Evolutionary conservation across 2,888 invertebrate genomes (phyloP).

Genomic region (Nineta flava): DNA sequence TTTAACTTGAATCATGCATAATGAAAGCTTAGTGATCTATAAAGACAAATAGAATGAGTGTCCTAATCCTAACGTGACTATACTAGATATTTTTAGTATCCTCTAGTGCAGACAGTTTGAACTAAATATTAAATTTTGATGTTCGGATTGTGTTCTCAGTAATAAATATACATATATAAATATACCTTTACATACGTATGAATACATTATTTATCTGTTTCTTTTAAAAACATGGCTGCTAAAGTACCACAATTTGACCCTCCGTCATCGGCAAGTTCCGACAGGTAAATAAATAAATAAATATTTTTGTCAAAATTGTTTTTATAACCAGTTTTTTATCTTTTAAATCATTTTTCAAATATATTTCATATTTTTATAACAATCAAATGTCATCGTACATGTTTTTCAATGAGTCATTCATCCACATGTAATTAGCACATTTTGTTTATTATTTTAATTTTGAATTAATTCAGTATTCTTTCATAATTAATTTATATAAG

Average conservation of each 20-base stretch:
- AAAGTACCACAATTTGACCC: slow-evolving; percentile 54
- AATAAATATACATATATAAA: too few species aligned
- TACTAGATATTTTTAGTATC: too few species aligned
- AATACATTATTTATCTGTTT: too few species aligned
- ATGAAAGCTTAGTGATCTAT: too few species aligned
- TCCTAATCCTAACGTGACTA: too few species aligned
- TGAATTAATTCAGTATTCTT: slow-evolving; percentile 3
- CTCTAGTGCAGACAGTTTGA: too few species aligned
- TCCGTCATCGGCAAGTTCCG: slow-evolving; percentile 81
- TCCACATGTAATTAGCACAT: slow-evolving; percentile 3
- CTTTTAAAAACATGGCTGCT: slow-evolving; percentile 30
- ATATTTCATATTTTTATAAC: background rate
- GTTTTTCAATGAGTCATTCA: slow-evolving; percentile 1
- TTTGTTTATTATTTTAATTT: background rate
- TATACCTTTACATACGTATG: too few species aligned
- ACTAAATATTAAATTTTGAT: too few species aligned
- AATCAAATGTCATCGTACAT: slow-evolving; percentile 6
- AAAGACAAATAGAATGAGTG: too few species aligned
- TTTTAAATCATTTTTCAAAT: background rate
- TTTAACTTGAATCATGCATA: too few species aligned
- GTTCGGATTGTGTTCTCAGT: too few species aligned
- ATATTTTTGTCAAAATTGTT: background rate
- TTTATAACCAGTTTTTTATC: background rate
- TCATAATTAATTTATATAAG: slow-evolving; percentile 4
- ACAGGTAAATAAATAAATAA: slow-evolving; percentile 46